These are phyloP conservation scores for Nestor notabilis DNA, from an alignment of 2,113 vertebrate genomes.

Conservation along the genomic window DNA sequence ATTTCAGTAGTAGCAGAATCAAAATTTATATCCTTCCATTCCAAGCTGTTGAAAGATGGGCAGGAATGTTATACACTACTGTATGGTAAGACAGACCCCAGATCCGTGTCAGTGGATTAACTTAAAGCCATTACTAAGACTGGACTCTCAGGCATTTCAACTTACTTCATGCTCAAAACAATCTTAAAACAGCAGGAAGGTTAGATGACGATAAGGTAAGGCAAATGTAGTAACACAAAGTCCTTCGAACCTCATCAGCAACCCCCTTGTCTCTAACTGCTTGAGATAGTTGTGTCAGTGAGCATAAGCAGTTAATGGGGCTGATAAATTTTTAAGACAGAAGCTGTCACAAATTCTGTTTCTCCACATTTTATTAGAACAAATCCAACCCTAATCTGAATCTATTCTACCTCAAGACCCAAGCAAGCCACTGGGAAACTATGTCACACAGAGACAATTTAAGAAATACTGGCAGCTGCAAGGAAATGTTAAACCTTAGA, in stretches of 20 bases:
- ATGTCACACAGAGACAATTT: background rate
- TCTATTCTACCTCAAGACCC: constrained; percentile 24
- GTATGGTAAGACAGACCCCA: background rate
- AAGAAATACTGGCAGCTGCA: background rate
- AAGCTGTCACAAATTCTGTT: constrained; percentile 57
- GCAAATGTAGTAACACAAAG: background rate
- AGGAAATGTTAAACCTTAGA: background rate
- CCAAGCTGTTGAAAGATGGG: background rate
- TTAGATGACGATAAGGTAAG: background rate
- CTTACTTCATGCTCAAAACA: background rate
- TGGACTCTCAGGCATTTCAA: background rate
- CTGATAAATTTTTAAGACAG: constrained; percentile 61
- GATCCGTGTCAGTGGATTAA: background rate
- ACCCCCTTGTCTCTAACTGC: background rate
- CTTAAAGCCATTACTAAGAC: background rate
- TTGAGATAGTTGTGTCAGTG: constrained; percentile 16
- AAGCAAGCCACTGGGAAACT: constrained; percentile 6
- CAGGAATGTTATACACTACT: background rate
- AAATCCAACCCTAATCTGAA: constrained; percentile 37
- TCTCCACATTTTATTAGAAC: constrained; percentile 31
- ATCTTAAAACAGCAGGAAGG: background rate
- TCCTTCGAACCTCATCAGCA: background rate
- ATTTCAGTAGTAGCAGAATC: background rate
- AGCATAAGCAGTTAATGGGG: constrained; percentile 40
- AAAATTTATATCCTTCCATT: background rate